These are phyloP conservation scores for Nettapus auritus DNA, from an alignment of 2,113 vertebrate genomes.

Conservation along the genomic window DNA sequence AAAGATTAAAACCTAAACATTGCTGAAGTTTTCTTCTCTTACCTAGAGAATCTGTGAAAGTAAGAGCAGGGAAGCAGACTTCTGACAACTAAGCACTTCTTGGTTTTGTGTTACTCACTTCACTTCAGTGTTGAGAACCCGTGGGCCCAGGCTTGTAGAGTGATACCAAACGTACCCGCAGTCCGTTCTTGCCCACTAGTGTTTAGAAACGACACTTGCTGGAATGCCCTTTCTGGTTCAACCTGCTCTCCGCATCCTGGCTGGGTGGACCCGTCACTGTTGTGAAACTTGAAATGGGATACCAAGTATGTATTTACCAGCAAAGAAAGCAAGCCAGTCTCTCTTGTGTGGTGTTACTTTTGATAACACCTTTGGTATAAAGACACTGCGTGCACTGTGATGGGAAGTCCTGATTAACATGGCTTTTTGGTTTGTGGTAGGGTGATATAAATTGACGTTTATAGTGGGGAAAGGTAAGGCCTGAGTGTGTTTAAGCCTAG, in stretches of 20 bases:
- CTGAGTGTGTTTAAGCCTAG: not conserved
- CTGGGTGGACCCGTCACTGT: not conserved
- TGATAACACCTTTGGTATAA: accelerated
- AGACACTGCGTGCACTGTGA: accelerated
- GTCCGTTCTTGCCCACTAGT: not conserved
- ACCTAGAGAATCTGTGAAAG: not conserved
- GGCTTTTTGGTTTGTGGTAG: not conserved
- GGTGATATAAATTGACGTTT: not conserved
- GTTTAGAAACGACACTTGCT: not conserved
- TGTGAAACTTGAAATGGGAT: not conserved
- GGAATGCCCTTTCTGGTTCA: not conserved
- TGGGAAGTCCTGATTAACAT: not conserved
- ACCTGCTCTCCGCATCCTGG: not conserved
- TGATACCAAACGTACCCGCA: not conserved
- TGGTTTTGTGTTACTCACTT: not conserved
- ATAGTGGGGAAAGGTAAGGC: not conserved
- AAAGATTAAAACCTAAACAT: not conserved
- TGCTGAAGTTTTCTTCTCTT: not conserved
- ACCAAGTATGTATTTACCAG: not conserved
- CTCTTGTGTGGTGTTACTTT: not conserved
- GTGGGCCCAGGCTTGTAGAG: accelerated
- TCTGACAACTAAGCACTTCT: not conserved
- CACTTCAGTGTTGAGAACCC: not conserved
- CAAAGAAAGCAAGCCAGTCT: not conserved
- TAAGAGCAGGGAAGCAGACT: not conserved